Evolutionary conservation across 2,888 invertebrate genomes (phyloP), one percentile per base, ranked within the genome.

Genomic region (Artemia sp.): DNA sequence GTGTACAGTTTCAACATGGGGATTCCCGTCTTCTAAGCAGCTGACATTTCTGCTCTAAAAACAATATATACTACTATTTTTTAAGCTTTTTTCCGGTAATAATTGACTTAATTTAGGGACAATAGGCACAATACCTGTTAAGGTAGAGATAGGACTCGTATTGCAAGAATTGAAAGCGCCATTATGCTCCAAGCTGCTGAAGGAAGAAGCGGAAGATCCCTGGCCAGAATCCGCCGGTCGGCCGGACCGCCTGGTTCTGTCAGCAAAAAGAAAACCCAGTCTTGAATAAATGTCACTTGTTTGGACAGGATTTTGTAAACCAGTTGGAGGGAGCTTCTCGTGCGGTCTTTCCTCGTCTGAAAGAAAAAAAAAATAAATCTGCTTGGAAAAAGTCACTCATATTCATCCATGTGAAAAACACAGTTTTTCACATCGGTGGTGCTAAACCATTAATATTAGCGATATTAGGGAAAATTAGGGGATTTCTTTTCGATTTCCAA

Each of bases 71-170:
- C 69, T 70, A 68, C 12, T 52, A 50, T 12, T 66, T 66, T 19
- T 38, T n/a, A n/a, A 66, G 19, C 24, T 3, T 12, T 12, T 19
- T 2, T 5, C 24, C 19, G 7, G 24, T 7, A n/a, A 19, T 19
- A 66, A 66, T 66, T 66, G n/a, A 53, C 2, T 53, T 53, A 5
- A 2, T 14, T 53, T 12, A 53, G 5, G 14, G 12, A 2, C 6
- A 53, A n/a, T 14, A 12, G 58, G 50, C 12, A 58, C 51, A 70
- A 70, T 72, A 81, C 81, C 91, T 5, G 91, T 91, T 66, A 92
- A 80, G 0, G 91, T 92, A 51, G 91, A 91, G n/a, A 92, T 86
- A 70, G 91, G 91, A 77, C 91, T 91, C 53, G 90, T 89, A 75
- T 90, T 90, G 71, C 86, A 86, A 51, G 90, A 88, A 68, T 87